Evolutionary conservation across 1,140 invertebrate species (phyloP).

Genomic region (Neodiprion pinetum): DNA sequence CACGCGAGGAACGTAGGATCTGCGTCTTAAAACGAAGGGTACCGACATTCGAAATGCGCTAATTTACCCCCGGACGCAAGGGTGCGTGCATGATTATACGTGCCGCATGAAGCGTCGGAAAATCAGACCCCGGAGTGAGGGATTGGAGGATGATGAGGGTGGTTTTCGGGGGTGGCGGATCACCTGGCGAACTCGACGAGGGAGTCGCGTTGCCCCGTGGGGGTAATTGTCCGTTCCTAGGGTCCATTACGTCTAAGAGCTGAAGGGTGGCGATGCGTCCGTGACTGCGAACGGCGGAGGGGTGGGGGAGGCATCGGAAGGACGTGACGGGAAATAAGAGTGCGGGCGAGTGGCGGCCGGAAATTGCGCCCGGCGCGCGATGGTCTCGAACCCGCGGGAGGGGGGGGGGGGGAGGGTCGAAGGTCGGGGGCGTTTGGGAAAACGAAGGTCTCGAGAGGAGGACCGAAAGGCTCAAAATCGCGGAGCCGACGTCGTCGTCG

Average conservation of each 20-base stretch:
- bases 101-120: too few relatives aligned
- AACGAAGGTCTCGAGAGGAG: background rate
- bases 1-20: too few relatives aligned
- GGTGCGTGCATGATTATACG: too few relatives aligned
- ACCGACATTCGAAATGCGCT: too few relatives aligned
- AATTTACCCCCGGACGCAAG: too few relatives aligned
- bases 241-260: constrained; percentile 52
- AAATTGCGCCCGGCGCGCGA: constrained; percentile 46
- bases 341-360: constrained; percentile 51
- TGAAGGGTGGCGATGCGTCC: constrained; percentile 29
- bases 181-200: background rate
- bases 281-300: constrained; percentile 35
- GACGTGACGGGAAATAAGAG: constrained; percentile 60
- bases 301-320: constrained; percentile 31
- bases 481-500: background rate
- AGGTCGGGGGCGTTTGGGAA: background rate
- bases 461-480: too few relatives aligned
- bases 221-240: constrained; percentile 56
- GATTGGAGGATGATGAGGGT: background rate
- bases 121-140: background rate
- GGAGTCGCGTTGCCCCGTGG: background rate
- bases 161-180: background rate
- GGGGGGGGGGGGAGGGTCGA: background rate
- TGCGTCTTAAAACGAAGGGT: too few relatives aligned
- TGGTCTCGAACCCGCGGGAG: background rate